Evolutionary conservation across 2,113 vertebrate genomes (phyloP), one percentile per base, ranked within the genome.

Genomic region (Oreotrochilus melanogaster): DNA sequence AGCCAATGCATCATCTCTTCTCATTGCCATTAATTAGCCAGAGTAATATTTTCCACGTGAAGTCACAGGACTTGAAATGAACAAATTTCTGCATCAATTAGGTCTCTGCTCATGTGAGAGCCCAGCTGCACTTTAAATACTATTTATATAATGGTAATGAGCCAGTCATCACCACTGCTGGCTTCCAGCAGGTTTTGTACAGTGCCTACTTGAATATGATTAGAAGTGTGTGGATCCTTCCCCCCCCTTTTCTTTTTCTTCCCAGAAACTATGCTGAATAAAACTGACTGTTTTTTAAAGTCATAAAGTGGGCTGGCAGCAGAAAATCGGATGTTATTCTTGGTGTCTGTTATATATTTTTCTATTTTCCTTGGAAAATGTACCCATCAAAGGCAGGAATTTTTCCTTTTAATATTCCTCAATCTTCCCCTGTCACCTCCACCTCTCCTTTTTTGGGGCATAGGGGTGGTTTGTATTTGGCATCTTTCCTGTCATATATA

Each of bases 1-100:
- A 97, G 93, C 79, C 78, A 93, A 93, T 92, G 92, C 86, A 96
- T 97, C 96, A 97, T 92, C 92, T 95, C 93, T 87, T 86, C 75
- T 88, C 86, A 67, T 93, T 93, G 90, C 96, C 91, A 82, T 97
- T 98, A 97, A 96, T 96, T 97, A 96, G 66, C 60, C 84, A 74
- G 93, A 73, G 82, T 95, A 97, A 97, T 93, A 97, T 94, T 98
- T 98, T 98, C 97, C 97, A 95, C 4, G 22, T 97, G 96, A 98
- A 97, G 96, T 98, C 95, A 97, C 93, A 93, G 28, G 58, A 97
- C 95, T 96, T 96, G 74, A 95, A 97, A 89, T 91, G 95, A 96
- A 90, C 93, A 91, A 96, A 96, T 97, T 97, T 96, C 96, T 11
- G 73, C 94, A 93, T 97, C 96, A 96, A 94, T 98, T 97, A 97